Conservation (phyloP, 2,113 vertebrate species). For the Datnioides undecimradiatus region DNA sequence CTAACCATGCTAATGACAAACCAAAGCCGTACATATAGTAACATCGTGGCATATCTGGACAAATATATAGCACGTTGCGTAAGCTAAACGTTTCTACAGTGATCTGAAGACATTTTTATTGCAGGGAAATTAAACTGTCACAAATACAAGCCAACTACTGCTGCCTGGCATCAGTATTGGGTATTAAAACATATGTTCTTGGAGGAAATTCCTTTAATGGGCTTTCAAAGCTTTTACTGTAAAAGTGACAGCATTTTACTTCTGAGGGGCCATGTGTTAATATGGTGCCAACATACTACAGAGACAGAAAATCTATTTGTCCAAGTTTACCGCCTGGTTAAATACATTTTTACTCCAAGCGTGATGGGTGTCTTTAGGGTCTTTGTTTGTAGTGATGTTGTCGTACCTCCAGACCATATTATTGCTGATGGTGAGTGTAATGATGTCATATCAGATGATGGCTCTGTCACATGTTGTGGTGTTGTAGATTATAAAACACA, state of each 20-base stretch:
- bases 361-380: no score
- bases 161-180: no score
- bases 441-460: not conserved
- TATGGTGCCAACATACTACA: no score
- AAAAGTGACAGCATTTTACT: no score
- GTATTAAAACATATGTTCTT: no score
- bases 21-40: not conserved
- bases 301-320: no score
- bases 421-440: not conserved
- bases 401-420: not conserved
- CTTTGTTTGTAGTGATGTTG: not conserved
- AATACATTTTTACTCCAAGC: no score
- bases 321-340: no score
- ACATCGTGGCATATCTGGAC: not conserved
- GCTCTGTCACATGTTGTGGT: no score
- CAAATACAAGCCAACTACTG: not conserved
- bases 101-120: not conserved
- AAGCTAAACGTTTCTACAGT: not conserved
- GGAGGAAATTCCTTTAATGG: no score
- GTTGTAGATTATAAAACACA: not conserved
- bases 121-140: not conserved
- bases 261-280: no score
- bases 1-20: not conserved
- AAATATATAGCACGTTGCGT: not conserved
- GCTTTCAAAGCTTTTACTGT: no score